These are phyloP conservation scores for Porites divaricata DNA, from an alignment of 92 coral and sea anemone genomes.

Conservation along the genomic window DNA sequence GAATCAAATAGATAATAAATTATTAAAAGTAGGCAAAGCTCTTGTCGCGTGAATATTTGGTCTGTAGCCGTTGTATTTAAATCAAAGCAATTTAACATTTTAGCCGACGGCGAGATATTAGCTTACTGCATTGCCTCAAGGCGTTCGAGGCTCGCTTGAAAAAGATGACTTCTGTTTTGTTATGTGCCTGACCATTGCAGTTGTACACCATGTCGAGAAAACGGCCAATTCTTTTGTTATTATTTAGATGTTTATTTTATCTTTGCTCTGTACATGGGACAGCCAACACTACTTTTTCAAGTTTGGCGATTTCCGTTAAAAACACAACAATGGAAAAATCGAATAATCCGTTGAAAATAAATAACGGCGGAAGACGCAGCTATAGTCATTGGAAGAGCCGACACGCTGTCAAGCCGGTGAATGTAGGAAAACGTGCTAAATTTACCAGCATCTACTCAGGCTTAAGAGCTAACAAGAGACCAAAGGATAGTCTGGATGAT, in stretches of 20 bases:
- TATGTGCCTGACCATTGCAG: background rate
- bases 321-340: background rate
- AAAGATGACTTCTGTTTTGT: background rate
- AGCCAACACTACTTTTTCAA: background rate
- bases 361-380: background rate
- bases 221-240: constrained; percentile 8
- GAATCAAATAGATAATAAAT: constrained; percentile 8
- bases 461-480: background rate
- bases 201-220: constrained; percentile 4
- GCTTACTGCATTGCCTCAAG: background rate
- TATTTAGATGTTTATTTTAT: constrained; percentile 31
- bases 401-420: background rate
- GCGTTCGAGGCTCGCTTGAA: background rate
- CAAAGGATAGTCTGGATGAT: background rate
- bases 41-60: background rate
- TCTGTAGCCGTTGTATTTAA: background rate
- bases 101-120: background rate
- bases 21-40: constrained; percentile 11
- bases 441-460: background rate
- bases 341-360: background rate
- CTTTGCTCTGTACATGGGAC: background rate
- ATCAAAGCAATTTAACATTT: background rate
- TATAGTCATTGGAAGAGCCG: background rate
- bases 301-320: background rate
- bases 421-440: background rate